phyloP scores from a whole-genome alignment of 2,113 vertebrate genomes.

The Tringa solitaria region DNA sequence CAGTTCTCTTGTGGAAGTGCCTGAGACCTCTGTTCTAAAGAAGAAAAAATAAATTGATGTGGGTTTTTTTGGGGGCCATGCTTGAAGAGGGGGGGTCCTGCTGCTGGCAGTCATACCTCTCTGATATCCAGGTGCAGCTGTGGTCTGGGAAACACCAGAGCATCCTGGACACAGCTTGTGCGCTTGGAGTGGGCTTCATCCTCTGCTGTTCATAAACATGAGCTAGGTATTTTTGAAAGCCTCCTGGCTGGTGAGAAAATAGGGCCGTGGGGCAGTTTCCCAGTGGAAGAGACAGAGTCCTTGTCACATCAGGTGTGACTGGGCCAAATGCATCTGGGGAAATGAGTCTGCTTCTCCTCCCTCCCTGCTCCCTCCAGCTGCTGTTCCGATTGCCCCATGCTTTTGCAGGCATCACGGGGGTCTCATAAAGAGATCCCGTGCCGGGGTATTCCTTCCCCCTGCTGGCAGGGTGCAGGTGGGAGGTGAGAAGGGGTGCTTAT shows the following conservation, averaged over 20 bases:
- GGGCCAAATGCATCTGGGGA: background rate
- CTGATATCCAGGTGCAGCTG: background rate
- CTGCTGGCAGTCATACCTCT: background rate
- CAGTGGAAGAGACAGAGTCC: background rate
- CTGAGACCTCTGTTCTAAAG: background rate
- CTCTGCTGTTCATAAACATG: background rate
- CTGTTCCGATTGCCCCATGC: accelerated
- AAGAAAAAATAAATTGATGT: background rate
- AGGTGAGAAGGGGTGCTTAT: background rate
- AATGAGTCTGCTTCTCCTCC: background rate
- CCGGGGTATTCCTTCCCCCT: background rate
- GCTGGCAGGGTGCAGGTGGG: background rate
- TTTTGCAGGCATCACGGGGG: accelerated
- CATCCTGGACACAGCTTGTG: background rate
- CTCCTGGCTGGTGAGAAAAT: background rate
- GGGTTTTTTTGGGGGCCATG: background rate
- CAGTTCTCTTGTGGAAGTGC: background rate
- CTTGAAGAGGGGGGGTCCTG: background rate
- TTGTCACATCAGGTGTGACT: background rate
- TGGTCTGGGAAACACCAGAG: background rate
- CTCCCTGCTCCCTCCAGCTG: background rate
- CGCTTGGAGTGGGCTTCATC: background rate
- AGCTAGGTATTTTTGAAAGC: background rate
- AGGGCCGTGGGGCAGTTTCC: background rate
- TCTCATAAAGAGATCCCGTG: background rate